phyloP scores from a whole-genome alignment of 2,888 invertebrate species.

The Colostygia pectinataria region DNA sequence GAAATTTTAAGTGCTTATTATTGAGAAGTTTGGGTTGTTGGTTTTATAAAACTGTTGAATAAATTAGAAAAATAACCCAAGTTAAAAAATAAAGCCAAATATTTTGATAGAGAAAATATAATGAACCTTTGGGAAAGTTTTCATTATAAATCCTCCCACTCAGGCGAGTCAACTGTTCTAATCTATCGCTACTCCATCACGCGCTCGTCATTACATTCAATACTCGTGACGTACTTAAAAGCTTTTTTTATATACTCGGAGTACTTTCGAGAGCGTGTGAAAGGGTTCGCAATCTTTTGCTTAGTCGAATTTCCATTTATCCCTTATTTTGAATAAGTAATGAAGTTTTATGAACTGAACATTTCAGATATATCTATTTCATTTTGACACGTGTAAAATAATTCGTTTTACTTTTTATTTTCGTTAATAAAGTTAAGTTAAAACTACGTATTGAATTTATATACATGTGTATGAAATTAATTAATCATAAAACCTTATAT shows the following conservation, averaged over 20 bases:
- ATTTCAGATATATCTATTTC: conserved; percentile 6
- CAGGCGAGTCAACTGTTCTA: not conserved
- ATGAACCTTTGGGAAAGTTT: not conserved
- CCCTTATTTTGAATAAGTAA: conserved; percentile 26
- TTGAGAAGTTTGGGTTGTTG: not conserved
- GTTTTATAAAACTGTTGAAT: not conserved
- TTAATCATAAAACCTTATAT: too few relatives aligned
- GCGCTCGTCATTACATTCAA: conserved; percentile 12
- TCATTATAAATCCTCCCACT: too few relatives aligned
- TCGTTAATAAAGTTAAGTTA: too few relatives aligned
- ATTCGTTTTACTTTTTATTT: conserved; percentile 2
- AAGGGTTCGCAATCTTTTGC: conserved; percentile 23
- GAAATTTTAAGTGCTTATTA: conserved; percentile 8
- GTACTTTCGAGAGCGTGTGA: conserved; percentile 8
- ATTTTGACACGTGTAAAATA: not conserved
- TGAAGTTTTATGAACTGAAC: conserved; percentile 24
- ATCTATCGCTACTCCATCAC: not conserved
- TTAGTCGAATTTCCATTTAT: conserved; percentile 25
- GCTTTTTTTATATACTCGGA: conserved; percentile 13
- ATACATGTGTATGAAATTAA: too few relatives aligned
- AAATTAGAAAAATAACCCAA: not conserved
- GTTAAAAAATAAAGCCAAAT: not conserved
- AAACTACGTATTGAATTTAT: too few relatives aligned
- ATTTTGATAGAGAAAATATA: not conserved
- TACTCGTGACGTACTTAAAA: conserved; percentile 18